Percentiles rank a stretch among this genome's conserved stretches.
These are phyloP conservation scores for Drosophila triauraria DNA, from an alignment of 1,140 invertebrate genomes.

Conservation along the genomic window DNA sequence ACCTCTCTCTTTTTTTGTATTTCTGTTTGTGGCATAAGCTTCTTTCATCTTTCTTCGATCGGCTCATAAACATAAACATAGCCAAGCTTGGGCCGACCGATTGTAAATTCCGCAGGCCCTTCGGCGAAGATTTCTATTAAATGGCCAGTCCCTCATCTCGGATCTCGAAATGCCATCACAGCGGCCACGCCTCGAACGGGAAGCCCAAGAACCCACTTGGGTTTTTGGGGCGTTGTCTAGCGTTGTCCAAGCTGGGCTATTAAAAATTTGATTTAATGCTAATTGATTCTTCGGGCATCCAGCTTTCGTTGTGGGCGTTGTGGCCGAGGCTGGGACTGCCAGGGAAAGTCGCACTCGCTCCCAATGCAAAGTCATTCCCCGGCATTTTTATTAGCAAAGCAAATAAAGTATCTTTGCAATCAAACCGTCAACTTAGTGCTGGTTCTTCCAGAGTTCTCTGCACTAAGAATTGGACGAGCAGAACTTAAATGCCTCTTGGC, in stretches of 20 bases:
- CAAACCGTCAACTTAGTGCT: constrained; percentile 31
- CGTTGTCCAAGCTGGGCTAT: constrained; percentile 28
- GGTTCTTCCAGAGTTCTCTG: constrained; percentile 13
- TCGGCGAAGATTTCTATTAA: constrained; percentile 36
- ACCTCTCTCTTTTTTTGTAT: constrained; percentile 25
- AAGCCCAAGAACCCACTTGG: constrained; percentile 12
- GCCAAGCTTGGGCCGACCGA: not conserved
- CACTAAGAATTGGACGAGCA: constrained; percentile 25
- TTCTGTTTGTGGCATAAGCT: constrained; percentile 13
- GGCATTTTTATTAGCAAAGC: constrained; percentile 59
- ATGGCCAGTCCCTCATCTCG: constrained; percentile 19
- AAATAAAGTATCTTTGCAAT: constrained; percentile 60
- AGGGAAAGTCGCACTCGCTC: constrained; percentile 47
- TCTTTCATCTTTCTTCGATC: constrained; percentile 32
- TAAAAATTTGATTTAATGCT: constrained; percentile 78
- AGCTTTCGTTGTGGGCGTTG: constrained; percentile 56
- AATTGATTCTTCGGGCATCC: constrained; percentile 65
- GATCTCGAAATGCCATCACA: constrained; percentile 29
- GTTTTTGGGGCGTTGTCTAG: constrained; percentile 7
- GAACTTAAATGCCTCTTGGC: constrained; percentile 23
- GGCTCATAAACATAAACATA: constrained; percentile 31
- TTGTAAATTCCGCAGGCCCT: constrained; percentile 25
- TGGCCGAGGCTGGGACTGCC: constrained; percentile 4
- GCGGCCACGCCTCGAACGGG: constrained; percentile 17
- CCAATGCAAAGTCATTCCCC: constrained; percentile 8